A percentile compares a stretch with the other conserved stretches of the same genome.
phyloP scores from a whole-genome alignment of 2,797 vertebrate species.

The Mormyrus hasselquistii region DNA sequence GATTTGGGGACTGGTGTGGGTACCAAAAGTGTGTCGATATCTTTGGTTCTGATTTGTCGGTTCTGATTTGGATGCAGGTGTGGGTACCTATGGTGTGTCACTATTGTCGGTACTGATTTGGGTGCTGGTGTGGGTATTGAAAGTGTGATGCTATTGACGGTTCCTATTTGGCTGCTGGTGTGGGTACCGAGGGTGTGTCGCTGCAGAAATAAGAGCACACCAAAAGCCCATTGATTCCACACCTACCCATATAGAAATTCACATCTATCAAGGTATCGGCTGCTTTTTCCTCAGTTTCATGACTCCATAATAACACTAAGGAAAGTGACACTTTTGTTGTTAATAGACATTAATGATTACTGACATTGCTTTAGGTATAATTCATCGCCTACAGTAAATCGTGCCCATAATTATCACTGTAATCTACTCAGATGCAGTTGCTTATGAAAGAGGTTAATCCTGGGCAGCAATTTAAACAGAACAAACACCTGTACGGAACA shows the following conservation, averaged over 20 bases:
- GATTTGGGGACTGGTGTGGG: background rate
- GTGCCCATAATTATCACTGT: background rate
- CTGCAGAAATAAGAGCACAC: background rate
- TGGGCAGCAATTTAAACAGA: background rate
- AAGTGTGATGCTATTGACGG: background rate
- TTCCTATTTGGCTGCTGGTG: background rate
- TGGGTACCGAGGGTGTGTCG: background rate
- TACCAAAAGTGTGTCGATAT: background rate
- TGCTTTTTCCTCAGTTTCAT: background rate
- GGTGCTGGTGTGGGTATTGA: background rate
- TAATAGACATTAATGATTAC: background rate
- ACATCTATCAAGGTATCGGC: background rate
- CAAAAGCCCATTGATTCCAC: background rate
- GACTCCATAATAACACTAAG: background rate
- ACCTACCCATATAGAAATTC: background rate
- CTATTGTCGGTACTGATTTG: too few species aligned
- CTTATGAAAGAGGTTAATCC: background rate
- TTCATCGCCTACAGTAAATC: background rate
- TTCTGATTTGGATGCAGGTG: rapidly evolving
- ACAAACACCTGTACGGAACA: background rate
- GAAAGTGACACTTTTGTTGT: background rate
- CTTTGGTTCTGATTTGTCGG: background rate
- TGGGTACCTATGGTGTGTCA: background rate
- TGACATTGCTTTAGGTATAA: background rate
- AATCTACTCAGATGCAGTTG: background rate